phyloP scores from a whole-genome alignment of 92 coral and sea anemone species.

The Chrysogorgia sp. region DNA sequence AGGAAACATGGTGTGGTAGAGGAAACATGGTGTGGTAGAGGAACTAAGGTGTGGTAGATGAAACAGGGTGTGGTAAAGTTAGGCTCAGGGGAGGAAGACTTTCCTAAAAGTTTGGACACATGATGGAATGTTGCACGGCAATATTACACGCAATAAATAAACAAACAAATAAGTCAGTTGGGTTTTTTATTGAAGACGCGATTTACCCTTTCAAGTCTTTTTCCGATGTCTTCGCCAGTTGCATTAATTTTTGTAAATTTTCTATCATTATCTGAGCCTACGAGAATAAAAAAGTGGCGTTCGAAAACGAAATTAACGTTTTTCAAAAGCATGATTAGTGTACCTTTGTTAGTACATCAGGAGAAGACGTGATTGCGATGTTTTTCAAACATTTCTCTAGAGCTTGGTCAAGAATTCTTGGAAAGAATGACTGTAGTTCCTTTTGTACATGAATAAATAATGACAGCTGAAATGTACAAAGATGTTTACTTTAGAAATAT shows the following conservation, averaged over 20 bases:
- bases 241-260: conserved; percentile 26
- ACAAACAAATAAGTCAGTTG: no score
- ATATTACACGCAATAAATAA: no score
- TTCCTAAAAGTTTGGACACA: no score
- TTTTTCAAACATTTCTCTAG: conserved; percentile 59
- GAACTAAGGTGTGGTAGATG: no score
- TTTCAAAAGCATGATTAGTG: not conserved
- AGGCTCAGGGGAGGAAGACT: no score
- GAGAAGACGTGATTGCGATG: conserved; percentile 51
- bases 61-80: no score
- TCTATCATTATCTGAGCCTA: conserved; percentile 28
- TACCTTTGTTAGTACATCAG: conserved; percentile 48
- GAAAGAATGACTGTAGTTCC: conserved; percentile 69
- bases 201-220: conserved; percentile 30
- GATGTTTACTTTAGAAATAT: not conserved
- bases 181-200: not conserved
- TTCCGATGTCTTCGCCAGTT: conserved; percentile 17
- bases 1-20: no score
- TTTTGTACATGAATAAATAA: conserved; percentile 69
- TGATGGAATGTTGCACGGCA: no score
- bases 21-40: no score
- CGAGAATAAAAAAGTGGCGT: not conserved
- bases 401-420: conserved; percentile 56
- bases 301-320: not conserved
- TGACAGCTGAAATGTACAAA: conserved; percentile 46